Evolutionary conservation across 2,888 invertebrate species (phyloP).

Genomic region (Macrosiphum euphorbiae): DNA sequence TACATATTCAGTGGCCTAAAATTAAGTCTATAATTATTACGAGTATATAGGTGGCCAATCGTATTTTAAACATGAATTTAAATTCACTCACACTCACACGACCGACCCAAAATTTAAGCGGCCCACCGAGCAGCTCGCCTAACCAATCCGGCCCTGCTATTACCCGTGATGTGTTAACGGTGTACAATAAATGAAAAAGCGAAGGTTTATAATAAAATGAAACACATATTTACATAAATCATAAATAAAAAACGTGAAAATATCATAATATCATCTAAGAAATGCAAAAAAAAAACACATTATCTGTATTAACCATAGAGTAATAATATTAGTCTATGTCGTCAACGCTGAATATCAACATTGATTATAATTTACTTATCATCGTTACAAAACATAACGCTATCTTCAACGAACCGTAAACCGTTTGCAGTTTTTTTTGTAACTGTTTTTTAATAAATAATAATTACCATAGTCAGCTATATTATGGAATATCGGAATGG

Average conservation of each 20-base stretch:
- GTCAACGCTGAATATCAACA: not conserved
- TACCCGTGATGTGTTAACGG: not conserved
- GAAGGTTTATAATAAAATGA: not conserved
- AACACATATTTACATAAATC: not conserved
- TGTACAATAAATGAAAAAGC: not conserved
- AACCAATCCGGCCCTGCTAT: not conserved
- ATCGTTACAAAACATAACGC: not conserved
- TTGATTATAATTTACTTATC: not conserved
- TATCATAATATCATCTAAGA: not conserved
- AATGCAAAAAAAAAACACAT: not conserved
- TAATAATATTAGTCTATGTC: too few species aligned
- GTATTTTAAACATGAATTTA: too few species aligned
- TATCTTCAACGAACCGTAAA: not conserved
- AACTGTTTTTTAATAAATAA: not conserved
- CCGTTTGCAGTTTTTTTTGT: not conserved
- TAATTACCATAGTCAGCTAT: not conserved
- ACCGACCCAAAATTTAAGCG: too few species aligned
- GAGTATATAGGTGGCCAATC: too few species aligned
- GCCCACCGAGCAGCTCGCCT: too few species aligned
- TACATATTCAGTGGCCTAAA: too few species aligned
- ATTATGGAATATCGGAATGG: not conserved
- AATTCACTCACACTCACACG: too few species aligned
- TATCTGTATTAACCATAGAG: not conserved
- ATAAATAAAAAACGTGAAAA: not conserved
- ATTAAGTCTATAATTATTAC: too few species aligned